A percentile compares a stretch with the other conserved stretches of the same genome.
Conservation (phyloP, 2,888 invertebrate species). For the Ametastegia equiseti region DNA sequence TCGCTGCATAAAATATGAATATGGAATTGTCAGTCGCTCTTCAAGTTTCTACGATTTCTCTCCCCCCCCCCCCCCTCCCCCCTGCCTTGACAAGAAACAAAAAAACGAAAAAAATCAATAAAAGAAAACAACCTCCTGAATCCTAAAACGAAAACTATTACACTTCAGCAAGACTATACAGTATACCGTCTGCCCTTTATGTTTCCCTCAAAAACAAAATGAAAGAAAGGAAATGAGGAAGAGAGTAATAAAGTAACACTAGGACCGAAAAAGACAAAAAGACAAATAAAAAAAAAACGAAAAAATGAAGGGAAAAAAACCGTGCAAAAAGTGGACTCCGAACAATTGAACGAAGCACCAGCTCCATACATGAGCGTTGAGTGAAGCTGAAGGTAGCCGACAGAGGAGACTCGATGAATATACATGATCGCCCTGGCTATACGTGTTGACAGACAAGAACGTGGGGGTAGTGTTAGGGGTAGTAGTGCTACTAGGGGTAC, state of each 20-base stretch:
- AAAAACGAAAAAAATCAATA: too few species aligned
- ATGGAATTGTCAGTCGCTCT: too few species aligned
- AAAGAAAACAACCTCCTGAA: too few species aligned
- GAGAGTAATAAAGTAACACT: too few species aligned
- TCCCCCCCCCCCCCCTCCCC: too few species aligned
- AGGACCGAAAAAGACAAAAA: neutral
- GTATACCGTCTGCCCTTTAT: neutral
- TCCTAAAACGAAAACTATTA: neutral
- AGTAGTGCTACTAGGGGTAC: neutral
- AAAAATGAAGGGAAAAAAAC: neutral
- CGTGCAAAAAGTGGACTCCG: neutral
- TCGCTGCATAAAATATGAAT: constrained; percentile 41
- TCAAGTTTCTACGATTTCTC: too few species aligned
- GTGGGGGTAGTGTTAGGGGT: neutral
- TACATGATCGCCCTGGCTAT: constrained; percentile 45
- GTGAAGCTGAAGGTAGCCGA: constrained; percentile 12
- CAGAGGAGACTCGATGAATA: constrained; percentile 36
- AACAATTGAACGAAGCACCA: constrained; percentile 6
- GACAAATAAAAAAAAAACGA: neutral
- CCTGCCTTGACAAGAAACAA: too few species aligned
- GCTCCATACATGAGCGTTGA: constrained; percentile 11
- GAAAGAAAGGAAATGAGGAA: neutral
- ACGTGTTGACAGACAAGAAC: constrained; percentile 29
- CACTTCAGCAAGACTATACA: neutral
- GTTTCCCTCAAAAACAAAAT: neutral